Base-by-base conservation (phyloP, 1,140 invertebrate genomes). In the Listronotus oregonensis region DNA sequence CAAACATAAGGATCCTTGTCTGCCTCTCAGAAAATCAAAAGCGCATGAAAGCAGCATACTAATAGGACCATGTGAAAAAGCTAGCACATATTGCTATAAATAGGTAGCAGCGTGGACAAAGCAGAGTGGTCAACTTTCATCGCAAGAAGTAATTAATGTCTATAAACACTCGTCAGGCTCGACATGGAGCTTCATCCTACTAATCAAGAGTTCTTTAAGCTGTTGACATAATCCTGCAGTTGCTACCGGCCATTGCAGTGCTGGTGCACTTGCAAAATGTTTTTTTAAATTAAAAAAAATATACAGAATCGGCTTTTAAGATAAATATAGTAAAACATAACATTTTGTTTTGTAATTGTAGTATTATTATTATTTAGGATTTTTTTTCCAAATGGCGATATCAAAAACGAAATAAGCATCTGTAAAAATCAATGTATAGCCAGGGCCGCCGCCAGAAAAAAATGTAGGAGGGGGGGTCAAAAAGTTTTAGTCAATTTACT, bases 101-200 rank as follows among this genome's bases (percentile, higher is more conserved):
- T 65, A 57, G 63, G 54, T 57, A 56, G 61, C 52, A 49, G 43
- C 50, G 51, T 46, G 61, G 44, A 64, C 61, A 64, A 56, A 64
- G 64, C 14, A 47, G 60, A 69, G 67, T 69, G 61, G 70, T 61
- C 67, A 69, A 69, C 67, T 67, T 61, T 68, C 67, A 52, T 71
- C 67, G 66, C 67, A 69, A 68, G 62, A 66, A 66, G 70, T 72
- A 72, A 72, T 72, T 72, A 72, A 70, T 70, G 68, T 72, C 70
- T 67, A 58, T 65, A 72, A 72, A 72, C 70, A 72, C 70, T 72
- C 62, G 57, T 51, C 32, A 42, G 27, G 42, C 56, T 66, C 44
- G 44, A 66, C 56, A 52, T 56, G 49, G 52, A 64, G 59, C 58
- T 62, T 49, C 67, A 69, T 63, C 70, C 66, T 66, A 59, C 68